Base-by-base conservation (phyloP, 2,113 vertebrate species). In the Pedetes capensis region DNA sequence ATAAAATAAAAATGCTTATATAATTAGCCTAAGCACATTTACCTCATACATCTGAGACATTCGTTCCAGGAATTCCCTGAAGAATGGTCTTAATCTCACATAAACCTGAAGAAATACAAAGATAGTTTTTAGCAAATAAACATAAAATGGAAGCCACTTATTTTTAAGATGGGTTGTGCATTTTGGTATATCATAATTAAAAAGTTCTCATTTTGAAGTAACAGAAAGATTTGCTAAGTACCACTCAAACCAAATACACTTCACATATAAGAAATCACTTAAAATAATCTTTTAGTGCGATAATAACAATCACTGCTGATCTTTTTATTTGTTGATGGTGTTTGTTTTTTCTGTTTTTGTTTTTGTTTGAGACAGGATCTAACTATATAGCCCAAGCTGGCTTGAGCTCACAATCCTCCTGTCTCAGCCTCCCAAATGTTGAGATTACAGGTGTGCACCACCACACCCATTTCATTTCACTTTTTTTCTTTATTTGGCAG, bases 31-130 rank as follows among this genome's bases (percentile, higher is more conserved):
- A 49, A 22, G 6, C 20, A 75, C n/a, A 84, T 87, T 98, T 98
- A 99, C 99, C 99, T 99, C 99, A 97, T 99, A 99, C 97, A 99
- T 99, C 98, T 99, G 99, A 98, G 99, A 99, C 99, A 99, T 99
- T 74, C 99, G 98, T 93, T 99, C 99, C 98, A 99, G 98, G 98
- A 99, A 99, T 98, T 99, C 99, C 98, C 99, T 99, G 97, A 99
- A 99, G 98, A 99, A 99, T 2, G 99, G 99, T 98, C 99, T 98
- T 98, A 99, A 98, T 94, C 99, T 98, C 82, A 99, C 99, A 68
- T 99, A 99, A 47, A 99, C 99, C 99, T 99, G 96, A 44, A 96
- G 83, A 89, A 97, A 95, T 44, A 95, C 32, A 95, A 97, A 95
- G 91, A 98, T 0, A 59, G 49, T 14, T 8, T 87, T 96, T 4